Conservation (phyloP, 2,888 invertebrate genomes). For the Limenitis camilla region DNA sequence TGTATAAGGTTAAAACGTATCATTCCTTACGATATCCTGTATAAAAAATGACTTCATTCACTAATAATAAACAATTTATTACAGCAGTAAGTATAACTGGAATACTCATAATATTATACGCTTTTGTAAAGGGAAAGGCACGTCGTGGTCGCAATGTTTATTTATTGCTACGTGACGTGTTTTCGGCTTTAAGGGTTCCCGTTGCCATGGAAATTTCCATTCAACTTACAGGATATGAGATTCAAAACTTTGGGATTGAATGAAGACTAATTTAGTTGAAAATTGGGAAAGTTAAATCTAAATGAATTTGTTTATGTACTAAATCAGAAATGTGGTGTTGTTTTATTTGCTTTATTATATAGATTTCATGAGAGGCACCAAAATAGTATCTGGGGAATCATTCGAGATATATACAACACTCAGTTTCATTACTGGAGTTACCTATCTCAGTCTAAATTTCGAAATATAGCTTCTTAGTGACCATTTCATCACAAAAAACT, state of each 20-base stretch:
- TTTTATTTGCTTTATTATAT: no score
- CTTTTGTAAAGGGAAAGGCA: not conserved
- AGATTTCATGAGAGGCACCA: no score
- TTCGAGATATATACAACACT: no score
- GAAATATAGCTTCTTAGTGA: no score
- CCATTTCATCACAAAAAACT: no score
- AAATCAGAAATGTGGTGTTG: not conserved
- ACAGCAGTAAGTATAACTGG: not conserved
- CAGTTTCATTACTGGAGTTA: no score
- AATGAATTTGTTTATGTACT: not conserved
- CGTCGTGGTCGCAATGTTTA: conserved; percentile 4
- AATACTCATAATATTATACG: no score
- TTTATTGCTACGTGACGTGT: conserved; percentile 6
- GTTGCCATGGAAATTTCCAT: conserved; percentile 7
- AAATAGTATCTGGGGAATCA: no score
- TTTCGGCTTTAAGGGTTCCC: not conserved
- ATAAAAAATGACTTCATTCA: no score
- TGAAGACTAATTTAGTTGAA: conserved; percentile 1
- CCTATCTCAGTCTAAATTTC: no score
- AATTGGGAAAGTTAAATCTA: conserved; percentile 2
- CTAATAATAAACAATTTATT: not conserved
- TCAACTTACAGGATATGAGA: conserved; percentile 5
- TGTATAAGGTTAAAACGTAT: no score
- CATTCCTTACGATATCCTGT: no score
- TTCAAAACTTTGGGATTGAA: conserved; percentile 5